Evolutionary conservation across 2,888 invertebrate genomes (phyloP).

Genomic region (Ophraella communa): DNA sequence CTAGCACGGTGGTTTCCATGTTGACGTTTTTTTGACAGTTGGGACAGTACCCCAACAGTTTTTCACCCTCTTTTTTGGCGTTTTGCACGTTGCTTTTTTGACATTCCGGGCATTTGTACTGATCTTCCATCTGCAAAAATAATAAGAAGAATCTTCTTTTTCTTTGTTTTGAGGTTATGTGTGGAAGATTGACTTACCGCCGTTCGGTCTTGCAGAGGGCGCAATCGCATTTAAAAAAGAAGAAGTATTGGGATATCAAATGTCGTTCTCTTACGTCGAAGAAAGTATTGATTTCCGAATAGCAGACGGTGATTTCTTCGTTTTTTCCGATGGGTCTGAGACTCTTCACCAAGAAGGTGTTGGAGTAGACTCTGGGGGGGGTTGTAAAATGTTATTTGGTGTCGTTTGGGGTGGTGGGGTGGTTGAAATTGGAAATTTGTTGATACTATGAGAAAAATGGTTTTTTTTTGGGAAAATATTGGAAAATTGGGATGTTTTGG

Average conservation of each 20-base stretch:
- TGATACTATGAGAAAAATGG: too few relatives aligned
- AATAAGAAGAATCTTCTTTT: too few relatives aligned
- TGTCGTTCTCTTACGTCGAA: constrained; percentile 31
- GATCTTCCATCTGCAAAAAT: constrained; percentile 34
- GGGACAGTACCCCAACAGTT: constrained; percentile 27
- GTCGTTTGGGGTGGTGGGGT: neutral
- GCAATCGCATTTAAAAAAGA: constrained; percentile 41
- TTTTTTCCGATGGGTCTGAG: constrained; percentile 36
- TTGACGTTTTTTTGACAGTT: constrained; percentile 27
- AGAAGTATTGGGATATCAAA: constrained; percentile 35
- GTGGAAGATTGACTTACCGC: constrained; percentile 32
- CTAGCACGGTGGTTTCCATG: constrained; percentile 23
- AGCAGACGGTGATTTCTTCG: constrained; percentile 45
- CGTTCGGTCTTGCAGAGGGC: constrained; percentile 36
- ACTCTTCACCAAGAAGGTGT: constrained; percentile 41
- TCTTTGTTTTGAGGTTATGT: too few relatives aligned
- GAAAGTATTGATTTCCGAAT: constrained; percentile 39
- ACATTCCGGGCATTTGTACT: constrained; percentile 38
- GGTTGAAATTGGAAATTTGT: constrained; percentile 1
- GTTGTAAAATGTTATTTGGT: neutral
- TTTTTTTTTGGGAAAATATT: too few relatives aligned
- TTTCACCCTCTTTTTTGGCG: constrained; percentile 6
- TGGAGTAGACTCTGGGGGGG: constrained; percentile 39
- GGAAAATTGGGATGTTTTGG: too few relatives aligned
- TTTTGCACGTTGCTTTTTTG: constrained; percentile 27